Evolutionary conservation across 2,797 vertebrate species (phyloP).

Genomic region (Rhinatrema bivittatum): DNA sequence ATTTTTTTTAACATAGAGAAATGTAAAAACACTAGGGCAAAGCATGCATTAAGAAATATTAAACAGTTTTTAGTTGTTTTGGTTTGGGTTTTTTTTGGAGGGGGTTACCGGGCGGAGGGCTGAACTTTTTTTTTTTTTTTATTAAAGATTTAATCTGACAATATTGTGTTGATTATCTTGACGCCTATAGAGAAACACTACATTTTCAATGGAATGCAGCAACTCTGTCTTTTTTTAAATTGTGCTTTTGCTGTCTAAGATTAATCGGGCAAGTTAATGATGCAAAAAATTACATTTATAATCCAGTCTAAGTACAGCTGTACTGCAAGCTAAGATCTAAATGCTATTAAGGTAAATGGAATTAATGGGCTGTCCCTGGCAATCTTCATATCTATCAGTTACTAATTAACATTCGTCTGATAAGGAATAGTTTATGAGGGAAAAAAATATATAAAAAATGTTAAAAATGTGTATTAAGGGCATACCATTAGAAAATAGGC

Average conservation of each 20-base stretch:
- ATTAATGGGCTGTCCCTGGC: conserved; percentile 88
- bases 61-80: no score
- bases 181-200: conserved; percentile 11
- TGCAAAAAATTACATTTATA: conserved; percentile 71
- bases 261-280: conserved; percentile 67
- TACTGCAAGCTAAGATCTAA: conserved; percentile 63
- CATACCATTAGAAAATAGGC: conserved; percentile 15
- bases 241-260: conserved; percentile 59
- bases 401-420: conserved; percentile 78
- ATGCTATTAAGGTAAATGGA: conserved; percentile 84
- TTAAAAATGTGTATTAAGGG: conserved; percentile 23
- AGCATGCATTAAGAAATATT: conserved; percentile 6
- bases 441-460: conserved; percentile 19
- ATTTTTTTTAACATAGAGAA: conserved; percentile 3
- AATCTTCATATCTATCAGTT: conserved; percentile 82
- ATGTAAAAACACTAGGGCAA: conserved; percentile 13
- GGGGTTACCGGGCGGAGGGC: no score
- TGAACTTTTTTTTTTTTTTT: no score
- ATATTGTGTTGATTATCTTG: conserved; percentile 1
- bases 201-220: conserved; percentile 7
- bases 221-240: conserved; percentile 44
- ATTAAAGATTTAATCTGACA: conserved; percentile 28
- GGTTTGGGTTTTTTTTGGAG: no score
- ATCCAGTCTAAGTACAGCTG: conserved; percentile 67
- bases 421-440: conserved; percentile 47